These are phyloP conservation scores for Smutsia temminckii DNA, from an alignment of 2,797 vertebrate species.

Conservation along the genomic window DNA sequence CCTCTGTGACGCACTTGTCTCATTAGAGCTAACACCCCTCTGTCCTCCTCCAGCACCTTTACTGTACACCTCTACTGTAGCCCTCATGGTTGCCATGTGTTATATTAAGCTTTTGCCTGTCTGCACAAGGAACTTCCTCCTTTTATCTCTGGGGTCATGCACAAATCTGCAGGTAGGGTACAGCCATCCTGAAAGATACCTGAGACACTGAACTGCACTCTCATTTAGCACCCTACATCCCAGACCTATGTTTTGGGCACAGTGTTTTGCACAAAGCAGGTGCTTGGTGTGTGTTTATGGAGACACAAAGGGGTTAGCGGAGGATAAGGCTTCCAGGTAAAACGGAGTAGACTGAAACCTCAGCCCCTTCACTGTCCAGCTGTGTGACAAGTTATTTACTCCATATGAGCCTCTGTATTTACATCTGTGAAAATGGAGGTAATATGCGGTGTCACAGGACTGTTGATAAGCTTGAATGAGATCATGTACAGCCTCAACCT, in stretches of 20 bases:
- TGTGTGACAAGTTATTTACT: background rate
- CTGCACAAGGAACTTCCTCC: background rate
- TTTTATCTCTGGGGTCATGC: background rate
- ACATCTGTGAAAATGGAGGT: background rate
- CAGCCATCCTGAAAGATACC: background rate
- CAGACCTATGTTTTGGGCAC: background rate
- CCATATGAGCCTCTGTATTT: background rate
- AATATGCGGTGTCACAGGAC: background rate
- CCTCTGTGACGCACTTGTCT: background rate
- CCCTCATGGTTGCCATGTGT: background rate
- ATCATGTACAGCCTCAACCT: background rate
- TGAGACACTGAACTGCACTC: background rate
- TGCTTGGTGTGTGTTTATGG: background rate
- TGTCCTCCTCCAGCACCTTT: background rate
- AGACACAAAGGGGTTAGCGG: background rate
- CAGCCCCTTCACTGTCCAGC: background rate
- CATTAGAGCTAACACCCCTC: background rate
- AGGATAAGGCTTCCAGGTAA: background rate
- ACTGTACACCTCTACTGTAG: background rate
- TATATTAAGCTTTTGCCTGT: background rate
- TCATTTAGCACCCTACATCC: background rate
- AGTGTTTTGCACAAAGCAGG: background rate
- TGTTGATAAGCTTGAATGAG: background rate
- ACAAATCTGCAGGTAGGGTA: background rate
- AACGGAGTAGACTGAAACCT: background rate